phyloP scores from a whole-genome alignment of 2,888 invertebrate species.

The Plebejus anna region DNA sequence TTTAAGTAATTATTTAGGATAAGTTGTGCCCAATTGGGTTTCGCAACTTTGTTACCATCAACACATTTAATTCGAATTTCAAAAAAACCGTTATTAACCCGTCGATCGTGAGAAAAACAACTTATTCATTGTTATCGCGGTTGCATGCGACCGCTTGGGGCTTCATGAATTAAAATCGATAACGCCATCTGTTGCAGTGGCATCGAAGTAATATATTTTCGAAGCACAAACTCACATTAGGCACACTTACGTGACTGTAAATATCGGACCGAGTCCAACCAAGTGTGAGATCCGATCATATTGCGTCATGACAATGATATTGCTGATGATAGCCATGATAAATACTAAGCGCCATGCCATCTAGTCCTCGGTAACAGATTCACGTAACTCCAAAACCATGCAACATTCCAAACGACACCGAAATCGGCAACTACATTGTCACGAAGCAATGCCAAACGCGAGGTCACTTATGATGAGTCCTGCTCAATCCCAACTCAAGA shows the following conservation, averaged over 20 bases:
- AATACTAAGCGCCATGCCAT: constrained; percentile 67
- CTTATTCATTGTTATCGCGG: too few species aligned
- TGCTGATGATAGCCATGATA: constrained; percentile 77
- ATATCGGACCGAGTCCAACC: constrained; percentile 33
- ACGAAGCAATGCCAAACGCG: constrained; percentile 73
- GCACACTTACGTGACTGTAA: constrained; percentile 13
- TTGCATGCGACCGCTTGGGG: too few species aligned
- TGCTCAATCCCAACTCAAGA: constrained; percentile 12
- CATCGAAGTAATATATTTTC: neutral
- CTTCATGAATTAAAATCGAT: neutral
- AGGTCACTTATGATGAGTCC: constrained; percentile 45
- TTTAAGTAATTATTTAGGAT: neutral
- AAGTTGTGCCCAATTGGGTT: neutral
- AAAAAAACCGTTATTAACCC: neutral
- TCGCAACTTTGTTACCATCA: neutral
- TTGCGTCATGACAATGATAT: constrained; percentile 80
- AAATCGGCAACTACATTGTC: constrained; percentile 79
- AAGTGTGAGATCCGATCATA: constrained; percentile 63
- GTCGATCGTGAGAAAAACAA: too few species aligned
- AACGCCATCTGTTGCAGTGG: neutral
- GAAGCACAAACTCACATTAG: neutral
- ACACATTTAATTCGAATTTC: neutral
- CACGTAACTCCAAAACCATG: constrained; percentile 62
- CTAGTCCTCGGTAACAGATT: constrained; percentile 52
- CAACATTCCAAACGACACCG: constrained; percentile 74